Base-by-base conservation (phyloP, 64 coral and sea anemone species). In the Porites lutea region DNA sequence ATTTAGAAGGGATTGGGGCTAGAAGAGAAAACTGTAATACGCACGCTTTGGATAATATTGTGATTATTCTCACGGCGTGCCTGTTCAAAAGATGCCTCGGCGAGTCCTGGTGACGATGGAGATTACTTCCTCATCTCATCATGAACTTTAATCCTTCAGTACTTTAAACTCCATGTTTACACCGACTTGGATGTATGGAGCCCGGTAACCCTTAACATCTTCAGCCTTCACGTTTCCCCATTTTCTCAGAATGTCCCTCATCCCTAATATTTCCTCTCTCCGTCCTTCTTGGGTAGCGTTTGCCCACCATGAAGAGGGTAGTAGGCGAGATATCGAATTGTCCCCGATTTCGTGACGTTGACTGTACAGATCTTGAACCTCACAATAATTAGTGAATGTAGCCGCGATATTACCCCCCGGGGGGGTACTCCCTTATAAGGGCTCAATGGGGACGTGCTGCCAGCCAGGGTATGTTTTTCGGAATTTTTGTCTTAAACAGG, bases 151-250 rank as follows among this genome's bases (percentile, higher is more conserved):
- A 47, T 96, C 79, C 45, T 79, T 52, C 48, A 96, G 79, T 0
- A 78, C 91, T 68, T 93, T 93, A 63, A 96, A 96, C 53, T 96
- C 86, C 11, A 77, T 96, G 75, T 96, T 89, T 51, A 90, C 95
- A 12, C 95, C 95, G 16, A 93, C 21, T 52, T 96, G 95, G 8
- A 96, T 53, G 46, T 80, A 93, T 7, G 95, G 95, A 71, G 87
- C 95, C 20, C 95, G 78, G 54, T 86, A 96, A 5, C 95, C 95
- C 13, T 74, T 96, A 7, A 96, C 80, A 66, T 96, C 90, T 1
- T 87, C 65, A 0, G 46, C 21, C 3, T 68, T 77, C 37, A 96
- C 86, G 65, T 89, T 50, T 0, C 95, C 95, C 79, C 79, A 82
- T 80, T 93, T 93, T 13, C 8, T 10, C 43, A 90, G 80, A 60